These are phyloP conservation scores for Sprattus sprattus DNA, from an alignment of 2,113 vertebrate species.

Conservation along the genomic window DNA sequence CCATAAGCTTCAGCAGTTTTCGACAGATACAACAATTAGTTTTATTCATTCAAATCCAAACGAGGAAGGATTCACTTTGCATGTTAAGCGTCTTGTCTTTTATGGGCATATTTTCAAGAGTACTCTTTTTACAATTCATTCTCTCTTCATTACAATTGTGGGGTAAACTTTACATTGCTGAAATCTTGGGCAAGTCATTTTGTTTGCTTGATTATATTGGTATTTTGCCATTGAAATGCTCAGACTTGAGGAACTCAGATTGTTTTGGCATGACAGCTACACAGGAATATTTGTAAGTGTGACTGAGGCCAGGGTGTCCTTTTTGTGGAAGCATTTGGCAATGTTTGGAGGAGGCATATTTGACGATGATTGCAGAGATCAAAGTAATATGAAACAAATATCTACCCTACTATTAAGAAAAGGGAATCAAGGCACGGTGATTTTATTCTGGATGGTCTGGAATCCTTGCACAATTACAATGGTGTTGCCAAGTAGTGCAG, in stretches of 20 bases:
- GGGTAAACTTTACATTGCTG: neutral
- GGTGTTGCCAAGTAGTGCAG: slow-evolving; percentile 70
- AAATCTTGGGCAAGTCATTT: neutral
- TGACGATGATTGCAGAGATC: slow-evolving; percentile 53
- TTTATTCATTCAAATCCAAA: neutral
- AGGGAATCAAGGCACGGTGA: slow-evolving; percentile 68
- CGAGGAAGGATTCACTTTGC: neutral
- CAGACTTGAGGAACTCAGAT: neutral
- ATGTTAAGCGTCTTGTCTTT: neutral
- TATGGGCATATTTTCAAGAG: neutral
- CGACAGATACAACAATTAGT: neutral
- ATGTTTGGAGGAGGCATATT: neutral
- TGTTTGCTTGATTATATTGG: neutral
- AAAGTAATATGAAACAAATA: slow-evolving; percentile 58
- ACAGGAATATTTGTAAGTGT: neutral
- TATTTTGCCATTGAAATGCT: neutral
- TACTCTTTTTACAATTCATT: neutral
- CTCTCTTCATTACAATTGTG: neutral
- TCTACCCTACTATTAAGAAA: slow-evolving; percentile 57
- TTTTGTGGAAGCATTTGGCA: slow-evolving; percentile 8
- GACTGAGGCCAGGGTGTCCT: neutral
- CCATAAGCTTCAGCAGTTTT: neutral
- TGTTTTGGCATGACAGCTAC: neutral
- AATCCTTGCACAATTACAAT: slow-evolving; percentile 71
- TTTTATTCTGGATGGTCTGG: slow-evolving; percentile 73